Base-by-base conservation (phyloP, 23 tunicate species). In the Ascidia mentula region DNA sequence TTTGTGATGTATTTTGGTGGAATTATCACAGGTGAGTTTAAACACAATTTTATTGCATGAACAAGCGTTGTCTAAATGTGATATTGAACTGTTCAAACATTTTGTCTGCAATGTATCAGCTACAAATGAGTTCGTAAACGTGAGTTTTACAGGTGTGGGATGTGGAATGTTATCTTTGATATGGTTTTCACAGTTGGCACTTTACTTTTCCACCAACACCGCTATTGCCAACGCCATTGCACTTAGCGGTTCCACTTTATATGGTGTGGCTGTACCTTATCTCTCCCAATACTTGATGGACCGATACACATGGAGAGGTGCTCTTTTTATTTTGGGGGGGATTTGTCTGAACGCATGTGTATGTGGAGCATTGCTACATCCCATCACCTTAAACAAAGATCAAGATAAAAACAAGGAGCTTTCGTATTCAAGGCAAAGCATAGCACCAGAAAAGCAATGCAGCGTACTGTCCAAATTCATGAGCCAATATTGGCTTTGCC, bases 291-390 rank as follows among this genome's bases (percentile, higher is more conserved):
- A 77, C 34, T 69, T 88, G 65, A 53, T 82, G 65, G 59, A 65
- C 24, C 35, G 31, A 36, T 88, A 77, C 45, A 84, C 87, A 30
- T 88, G 93, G 93, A 71, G 93, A 45, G 87, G 84, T 18, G 34
- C 87, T 6, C 31, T 88, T 37, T 37, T 83, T 20, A 53, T 88
- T 12, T 77, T 88, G 42, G 79, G 87, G 46, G 93, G 81, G 18
- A n/a, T 88, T 32, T 61, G 80, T 34, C 72, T 88, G 3, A 77
- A 88, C 60, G 46, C 73, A 6, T 78, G 84, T 53, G 69, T 77
- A 61, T 77, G 82, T 36, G 93, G 79, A 8, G 78, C 93, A 34
- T 53, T 88, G 74, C 34, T 88, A 7, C 77, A 82, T 6, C 93
- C 93, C 8, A 88, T 88, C 12, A 60, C 78, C 9, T 17, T 74